Base-by-base conservation (phyloP, 2,113 vertebrate genomes). In the Oryzias woworae region DNA sequence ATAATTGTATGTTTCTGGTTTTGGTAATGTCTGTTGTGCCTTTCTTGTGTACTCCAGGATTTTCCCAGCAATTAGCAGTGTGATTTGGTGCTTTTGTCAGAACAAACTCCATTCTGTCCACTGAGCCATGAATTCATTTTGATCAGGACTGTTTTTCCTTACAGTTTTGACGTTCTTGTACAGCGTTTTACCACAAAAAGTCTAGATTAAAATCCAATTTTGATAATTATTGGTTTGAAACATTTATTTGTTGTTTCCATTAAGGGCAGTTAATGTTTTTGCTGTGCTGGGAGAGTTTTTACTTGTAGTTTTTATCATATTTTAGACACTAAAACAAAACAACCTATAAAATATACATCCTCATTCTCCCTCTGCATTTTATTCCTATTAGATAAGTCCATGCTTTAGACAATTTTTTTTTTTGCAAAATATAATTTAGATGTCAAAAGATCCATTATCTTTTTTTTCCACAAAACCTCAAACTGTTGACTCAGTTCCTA, bases 61-160 rank as follows among this genome's bases (percentile, higher is more conserved):
- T n/a, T 73, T 77, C 48, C 53, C 53, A 23, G 24, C 22, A 5
- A 56, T 60, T 59, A 61, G 53, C 49, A 62, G 58, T 16, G 28
- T 26, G 62, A 69, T 74, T 75, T 63, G 2, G 3, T 51, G 0
- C 67, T 76, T 71, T 59, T 69, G 71, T 79, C 41, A 50, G 62
- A 53, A 66, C 70, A 1, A 45, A 72, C 51, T 58, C 46, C 14
- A 2, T 73, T 66, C 44, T 66, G 54, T 55, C 41, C 54, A 43
- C 55, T 57, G 62, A 77, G 26, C 62, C 57, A 26, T 75, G 73
- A 22, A 70, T 61, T 56, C 70, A 57, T 53, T 53, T 66, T 60
- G 71, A 75, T 26, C 66, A 16, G 28, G 44, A 22, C 46, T 52
- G 12, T 58, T 52, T 13, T 4, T 7, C 43, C 56, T 43, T 22